Percentiles rank a stretch among this genome's conserved stretches.
Evolutionary conservation across 2,888 invertebrate species (phyloP).

Genomic region (Euclidia mi): DNA sequence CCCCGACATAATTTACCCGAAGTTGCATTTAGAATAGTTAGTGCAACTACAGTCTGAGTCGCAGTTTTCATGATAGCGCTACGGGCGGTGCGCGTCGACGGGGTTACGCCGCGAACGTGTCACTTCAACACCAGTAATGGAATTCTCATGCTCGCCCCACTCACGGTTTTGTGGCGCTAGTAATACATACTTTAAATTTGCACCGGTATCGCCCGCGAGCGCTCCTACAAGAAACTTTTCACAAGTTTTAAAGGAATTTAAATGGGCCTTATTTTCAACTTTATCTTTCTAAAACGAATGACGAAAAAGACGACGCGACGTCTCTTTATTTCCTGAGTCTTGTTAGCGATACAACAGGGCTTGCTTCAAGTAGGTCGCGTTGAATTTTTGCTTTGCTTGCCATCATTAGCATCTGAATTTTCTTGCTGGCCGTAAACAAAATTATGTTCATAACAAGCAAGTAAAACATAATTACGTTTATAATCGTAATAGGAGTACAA

Average conservation of each 20-base stretch:
- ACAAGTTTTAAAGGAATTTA: constrained; percentile 78
- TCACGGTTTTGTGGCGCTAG: constrained; percentile 82
- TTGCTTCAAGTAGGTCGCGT: constrained; percentile 27
- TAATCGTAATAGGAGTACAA: constrained; percentile 1
- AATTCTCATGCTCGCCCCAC: constrained; percentile 85
- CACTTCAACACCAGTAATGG: constrained; percentile 84
- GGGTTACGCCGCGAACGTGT: constrained; percentile 70
- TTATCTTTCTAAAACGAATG: constrained; percentile 58
- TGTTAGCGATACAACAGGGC: constrained; percentile 31
- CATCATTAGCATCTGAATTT: constrained; percentile 17
- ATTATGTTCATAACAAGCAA: constrained; percentile 5
- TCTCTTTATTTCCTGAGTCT: constrained; percentile 41
- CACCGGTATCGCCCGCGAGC: constrained; percentile 84
- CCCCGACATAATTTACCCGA: too few relatives aligned
- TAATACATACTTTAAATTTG: constrained; percentile 88
- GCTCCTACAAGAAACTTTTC: constrained; percentile 79
- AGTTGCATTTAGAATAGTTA: background rate
- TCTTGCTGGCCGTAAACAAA: constrained; percentile 13
- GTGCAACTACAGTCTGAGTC: constrained; percentile 26
- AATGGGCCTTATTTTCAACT: constrained; percentile 78
- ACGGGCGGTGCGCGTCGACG: constrained; percentile 49
- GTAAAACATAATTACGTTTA: background rate
- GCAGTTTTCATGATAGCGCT: constrained; percentile 37
- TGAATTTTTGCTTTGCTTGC: constrained; percentile 22
- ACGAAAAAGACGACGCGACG: constrained; percentile 34